Evolutionary conservation across 2,888 invertebrate genomes (phyloP).

Genomic region (Calameuta idolon): DNA sequence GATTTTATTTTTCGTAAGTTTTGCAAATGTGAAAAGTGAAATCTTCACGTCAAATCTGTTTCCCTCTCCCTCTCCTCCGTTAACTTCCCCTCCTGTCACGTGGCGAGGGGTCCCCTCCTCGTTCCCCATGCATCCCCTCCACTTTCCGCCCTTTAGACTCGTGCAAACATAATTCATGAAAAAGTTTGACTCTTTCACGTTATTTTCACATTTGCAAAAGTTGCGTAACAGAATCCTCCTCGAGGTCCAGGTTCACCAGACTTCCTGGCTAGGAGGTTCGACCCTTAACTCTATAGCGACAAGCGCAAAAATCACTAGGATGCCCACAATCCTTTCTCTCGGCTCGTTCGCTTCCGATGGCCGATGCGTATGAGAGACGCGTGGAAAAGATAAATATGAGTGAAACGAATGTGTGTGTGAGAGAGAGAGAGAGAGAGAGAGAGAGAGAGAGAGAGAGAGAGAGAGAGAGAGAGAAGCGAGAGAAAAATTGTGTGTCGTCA

Average conservation of each 20-base stretch:
- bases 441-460: not conserved
- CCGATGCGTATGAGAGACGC: constrained; percentile 14
- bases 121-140: no score
- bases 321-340: constrained; percentile 9
- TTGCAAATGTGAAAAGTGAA: not conserved
- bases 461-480: not conserved
- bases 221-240: constrained; percentile 11
- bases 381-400: not conserved
- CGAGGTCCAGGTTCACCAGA: not conserved
- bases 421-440: not conserved
- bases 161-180: not conserved
- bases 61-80: no score
- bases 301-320: constrained; percentile 12
- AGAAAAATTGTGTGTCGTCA: constrained; percentile 10
- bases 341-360: not conserved
- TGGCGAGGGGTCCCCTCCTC: no score
- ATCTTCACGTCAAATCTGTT: not conserved
- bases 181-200: not conserved
- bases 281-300: not conserved
- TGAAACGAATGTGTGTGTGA: constrained; percentile 8
- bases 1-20: not conserved
- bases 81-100: no score
- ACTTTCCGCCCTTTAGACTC: not conserved
- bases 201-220: not conserved
- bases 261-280: not conserved